These are phyloP conservation scores for Paradoxurus hermaphroditus DNA, from an alignment of 2,113 vertebrate species.

Conservation along the genomic window DNA sequence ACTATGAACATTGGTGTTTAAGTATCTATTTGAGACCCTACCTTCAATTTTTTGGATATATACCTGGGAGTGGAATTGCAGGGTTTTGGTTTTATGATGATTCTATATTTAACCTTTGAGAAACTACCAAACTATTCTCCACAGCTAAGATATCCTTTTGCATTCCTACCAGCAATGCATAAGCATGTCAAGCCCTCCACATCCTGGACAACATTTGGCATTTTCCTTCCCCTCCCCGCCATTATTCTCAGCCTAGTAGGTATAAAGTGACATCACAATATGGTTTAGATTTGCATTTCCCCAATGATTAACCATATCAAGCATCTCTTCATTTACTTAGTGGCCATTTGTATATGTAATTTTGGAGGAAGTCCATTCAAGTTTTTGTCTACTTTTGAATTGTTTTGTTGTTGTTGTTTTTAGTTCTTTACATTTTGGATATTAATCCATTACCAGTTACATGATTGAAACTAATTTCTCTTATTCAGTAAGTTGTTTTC, in stretches of 20 bases:
- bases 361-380: background rate
- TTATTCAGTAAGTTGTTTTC: background rate
- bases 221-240: too few species aligned
- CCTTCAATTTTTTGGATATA: background rate
- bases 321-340: background rate
- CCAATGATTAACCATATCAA: background rate
- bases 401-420: background rate
- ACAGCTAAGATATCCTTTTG: background rate
- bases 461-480: background rate
- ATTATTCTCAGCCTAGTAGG: background rate
- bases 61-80: background rate
- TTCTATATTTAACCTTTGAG: background rate
- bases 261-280: background rate
- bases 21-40: background rate
- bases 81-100: background rate
- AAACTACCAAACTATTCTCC: background rate
- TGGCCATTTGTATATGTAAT: background rate
- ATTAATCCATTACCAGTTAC: background rate
- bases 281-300: background rate
- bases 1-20: background rate
- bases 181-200: background rate
- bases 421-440: background rate
- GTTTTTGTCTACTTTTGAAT: background rate
- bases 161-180: background rate
- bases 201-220: background rate